Base-by-base conservation (phyloP, 2,888 invertebrate species). In the Callosobruchus maculatus region DNA sequence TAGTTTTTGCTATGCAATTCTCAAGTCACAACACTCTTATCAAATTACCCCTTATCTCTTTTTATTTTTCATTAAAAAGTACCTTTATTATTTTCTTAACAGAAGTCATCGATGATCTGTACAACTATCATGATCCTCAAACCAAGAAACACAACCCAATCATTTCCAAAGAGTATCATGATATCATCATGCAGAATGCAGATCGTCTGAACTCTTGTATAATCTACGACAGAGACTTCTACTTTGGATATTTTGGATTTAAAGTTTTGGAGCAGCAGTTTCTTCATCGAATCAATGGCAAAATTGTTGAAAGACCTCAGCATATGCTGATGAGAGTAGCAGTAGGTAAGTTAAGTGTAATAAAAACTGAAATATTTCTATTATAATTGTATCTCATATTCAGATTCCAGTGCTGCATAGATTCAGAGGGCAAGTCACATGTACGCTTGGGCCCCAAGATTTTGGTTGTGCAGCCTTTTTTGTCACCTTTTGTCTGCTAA, bases 271-370 rank as follows among this genome's bases (percentile, higher is more conserved):
- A 99, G 84, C 90, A 96, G 70, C 98, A 98, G 0, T 99, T 99
- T 86, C 89, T 99, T 78, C 88, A 99, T 75, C 97, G 95, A 88
- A 95, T 98, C 72, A 91, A 96, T 85, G 94, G 94, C 0, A 96
- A 96, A 91, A 94, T 98, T 71, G 97, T 92, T 0, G 99, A 99
- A 87, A 91, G 99, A 30, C 99, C 99, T 0, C 99, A 99, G 84
- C 98, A 99, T 83, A 96, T 99, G 98, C 88, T 99, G 74, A 99
- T 99, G 99, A 89, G 99, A 81, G 98, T 98, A 0, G 89, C 99
- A 0, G 94, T 99, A 77, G 99, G 49, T 49, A 13, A 49, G 49
- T 49, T 1, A 49, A 2, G 2, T 26, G 2, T 7, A 26, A 26
- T 26, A 26, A 26, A 2, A 4, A 2, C 26, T 26, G 26, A 2